Evolutionary conservation across 2,797 vertebrate species (phyloP).

Genomic region (Rachycentron canadum): DNA sequence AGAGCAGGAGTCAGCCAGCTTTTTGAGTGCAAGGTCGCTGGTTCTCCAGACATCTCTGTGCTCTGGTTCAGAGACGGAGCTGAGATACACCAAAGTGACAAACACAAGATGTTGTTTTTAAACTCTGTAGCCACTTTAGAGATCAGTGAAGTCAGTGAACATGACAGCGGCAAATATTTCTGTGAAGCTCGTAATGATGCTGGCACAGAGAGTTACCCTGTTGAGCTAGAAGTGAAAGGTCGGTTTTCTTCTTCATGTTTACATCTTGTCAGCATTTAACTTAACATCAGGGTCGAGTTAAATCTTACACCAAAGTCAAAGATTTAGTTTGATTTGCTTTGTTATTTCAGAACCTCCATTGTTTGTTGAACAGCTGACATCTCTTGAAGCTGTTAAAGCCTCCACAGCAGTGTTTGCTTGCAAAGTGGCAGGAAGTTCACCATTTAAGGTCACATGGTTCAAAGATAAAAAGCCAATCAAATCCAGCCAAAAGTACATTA

Average conservation of each 20-base stretch:
- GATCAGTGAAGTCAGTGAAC: conserved; percentile 83
- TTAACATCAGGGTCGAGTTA: background rate
- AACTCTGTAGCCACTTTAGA: conserved; percentile 89
- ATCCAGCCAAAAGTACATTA: conserved; percentile 89
- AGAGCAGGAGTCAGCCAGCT: conserved; percentile 86
- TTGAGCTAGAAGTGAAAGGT: conserved; percentile 95
- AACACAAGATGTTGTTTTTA: conserved; percentile 86
- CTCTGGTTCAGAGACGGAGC: conserved; percentile 92
- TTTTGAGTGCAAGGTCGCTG: conserved; percentile 90
- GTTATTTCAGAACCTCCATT: conserved; percentile 89
- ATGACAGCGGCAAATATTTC: conserved; percentile 90
- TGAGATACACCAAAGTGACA: conserved; percentile 86
- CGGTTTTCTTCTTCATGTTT: conserved; percentile 68
- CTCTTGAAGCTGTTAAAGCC: conserved; percentile 88
- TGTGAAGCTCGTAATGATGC: conserved; percentile 92
- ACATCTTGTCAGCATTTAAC: background rate
- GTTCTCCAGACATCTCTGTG: conserved; percentile 89
- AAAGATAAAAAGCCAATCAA: conserved; percentile 91
- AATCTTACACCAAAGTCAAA: background rate
- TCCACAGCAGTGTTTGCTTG: conserved; percentile 87
- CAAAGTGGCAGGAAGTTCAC: conserved; percentile 89
- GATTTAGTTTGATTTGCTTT: conserved; percentile 26
- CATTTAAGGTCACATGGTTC: conserved; percentile 90
- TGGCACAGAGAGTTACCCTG: conserved; percentile 90
- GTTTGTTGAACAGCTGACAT: conserved; percentile 86